phyloP scores from a whole-genome alignment of 1,140 invertebrate genomes.

The Pogonomyrmex barbatus region DNA sequence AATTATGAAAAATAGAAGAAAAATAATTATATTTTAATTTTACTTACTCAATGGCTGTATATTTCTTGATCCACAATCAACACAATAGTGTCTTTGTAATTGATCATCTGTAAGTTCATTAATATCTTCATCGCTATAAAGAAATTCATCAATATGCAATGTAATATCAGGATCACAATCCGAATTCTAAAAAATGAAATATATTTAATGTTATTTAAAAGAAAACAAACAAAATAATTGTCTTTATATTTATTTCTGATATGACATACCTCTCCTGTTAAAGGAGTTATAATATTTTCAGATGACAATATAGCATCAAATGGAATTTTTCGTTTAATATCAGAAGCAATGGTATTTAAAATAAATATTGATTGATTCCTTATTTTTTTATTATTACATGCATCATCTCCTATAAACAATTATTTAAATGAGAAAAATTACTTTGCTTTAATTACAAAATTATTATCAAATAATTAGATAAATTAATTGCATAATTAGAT shows the following conservation, averaged over 20 bases:
- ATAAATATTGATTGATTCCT: conserved; percentile 75
- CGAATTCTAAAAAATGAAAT: conserved; percentile 85
- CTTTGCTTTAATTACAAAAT: background rate
- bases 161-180: conserved; percentile 88
- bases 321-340: conserved; percentile 87
- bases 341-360: conserved; percentile 86
- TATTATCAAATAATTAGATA: background rate
- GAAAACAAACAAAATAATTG: background rate
- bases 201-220: background rate
- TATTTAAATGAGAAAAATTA: conserved; percentile 33
- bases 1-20: background rate
- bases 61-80: conserved; percentile 88
- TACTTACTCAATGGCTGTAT: conserved; percentile 85
- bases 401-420: conserved; percentile 12
- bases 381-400: background rate
- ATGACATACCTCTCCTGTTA: conserved; percentile 84
- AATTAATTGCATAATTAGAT: too few species aligned
- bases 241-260: conserved; percentile 11
- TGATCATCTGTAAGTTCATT: conserved; percentile 88
- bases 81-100: conserved; percentile 89
- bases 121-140: conserved; percentile 90
- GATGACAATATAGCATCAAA: conserved; percentile 87
- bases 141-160: conserved; percentile 90
- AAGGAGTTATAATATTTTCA: conserved; percentile 87
- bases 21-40: background rate